phyloP scores from a whole-genome alignment of 2,888 invertebrate genomes.

The Asteroscopus sphinx region DNA sequence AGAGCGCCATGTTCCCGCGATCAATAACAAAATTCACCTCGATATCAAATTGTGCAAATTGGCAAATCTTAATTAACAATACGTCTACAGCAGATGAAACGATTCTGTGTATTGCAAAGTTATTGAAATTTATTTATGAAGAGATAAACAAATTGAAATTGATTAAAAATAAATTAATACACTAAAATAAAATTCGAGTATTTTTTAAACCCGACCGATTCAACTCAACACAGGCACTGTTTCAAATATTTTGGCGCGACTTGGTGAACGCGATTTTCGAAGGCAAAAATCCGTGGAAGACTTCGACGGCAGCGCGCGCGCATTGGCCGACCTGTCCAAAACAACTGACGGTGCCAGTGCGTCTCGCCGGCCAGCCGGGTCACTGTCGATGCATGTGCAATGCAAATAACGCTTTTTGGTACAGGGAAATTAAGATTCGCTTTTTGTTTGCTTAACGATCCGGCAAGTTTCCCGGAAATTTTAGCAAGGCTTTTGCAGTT shows the following conservation, averaged over 20 bases:
- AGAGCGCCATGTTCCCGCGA: constrained; percentile 53
- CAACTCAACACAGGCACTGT: constrained; percentile 30
- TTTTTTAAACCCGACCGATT: constrained; percentile 47
- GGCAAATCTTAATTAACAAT: constrained; percentile 62
- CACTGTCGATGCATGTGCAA: constrained; percentile 70
- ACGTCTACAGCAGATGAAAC: constrained; percentile 50
- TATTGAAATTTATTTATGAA: constrained; percentile 35
- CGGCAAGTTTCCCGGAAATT: constrained; percentile 50
- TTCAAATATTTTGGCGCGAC: constrained; percentile 44
- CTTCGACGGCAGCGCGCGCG: constrained; percentile 71
- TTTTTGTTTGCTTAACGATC: constrained; percentile 49
- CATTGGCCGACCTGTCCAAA: constrained; percentile 76
- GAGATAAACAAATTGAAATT: constrained; percentile 37
- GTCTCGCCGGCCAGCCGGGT: constrained; percentile 80
- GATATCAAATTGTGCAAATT: constrained; percentile 54
- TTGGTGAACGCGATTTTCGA: constrained; percentile 53
- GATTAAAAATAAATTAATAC: constrained; percentile 20
- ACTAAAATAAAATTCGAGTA: constrained; percentile 20
- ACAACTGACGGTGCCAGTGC: constrained; percentile 83
- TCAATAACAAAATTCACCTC: constrained; percentile 63
- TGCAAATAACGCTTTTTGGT: constrained; percentile 47
- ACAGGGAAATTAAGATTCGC: constrained; percentile 49
- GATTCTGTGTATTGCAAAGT: constrained; percentile 57
- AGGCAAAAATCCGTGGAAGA: constrained; percentile 48
- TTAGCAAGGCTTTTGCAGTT: constrained; percentile 33